Conservation (phyloP, 1,140 invertebrate species). For the Portunus trituberculatus region DNA sequence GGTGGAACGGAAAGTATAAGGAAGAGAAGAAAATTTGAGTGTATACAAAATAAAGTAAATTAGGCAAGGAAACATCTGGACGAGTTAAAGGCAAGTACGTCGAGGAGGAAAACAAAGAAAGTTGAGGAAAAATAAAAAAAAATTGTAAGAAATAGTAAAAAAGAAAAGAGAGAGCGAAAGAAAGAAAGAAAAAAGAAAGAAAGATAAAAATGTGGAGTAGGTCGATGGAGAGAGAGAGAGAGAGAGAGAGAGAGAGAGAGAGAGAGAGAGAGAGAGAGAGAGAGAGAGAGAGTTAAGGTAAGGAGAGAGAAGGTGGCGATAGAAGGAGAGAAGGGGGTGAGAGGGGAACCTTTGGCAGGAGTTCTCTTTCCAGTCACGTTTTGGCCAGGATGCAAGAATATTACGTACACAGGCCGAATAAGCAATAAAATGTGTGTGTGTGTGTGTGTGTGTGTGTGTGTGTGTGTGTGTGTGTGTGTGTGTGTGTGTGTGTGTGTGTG, state of each 20-base stretch:
- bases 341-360: neutral
- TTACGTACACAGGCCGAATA: neutral
- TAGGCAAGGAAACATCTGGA: too few species aligned
- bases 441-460: slow-evolving; percentile 20
- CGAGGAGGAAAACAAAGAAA: neutral
- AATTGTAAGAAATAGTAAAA: neutral
- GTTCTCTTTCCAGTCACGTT: neutral
- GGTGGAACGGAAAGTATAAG: too few species aligned
- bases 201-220: neutral
- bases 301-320: neutral
- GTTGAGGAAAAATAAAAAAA: neutral
- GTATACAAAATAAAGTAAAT: too few species aligned
- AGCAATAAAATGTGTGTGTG: slow-evolving; percentile 12
- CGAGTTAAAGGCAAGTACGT: neutral
- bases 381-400: slow-evolving; percentile 21
- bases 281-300: neutral
- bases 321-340: neutral
- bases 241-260: neutral
- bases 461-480: neutral
- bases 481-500: slow-evolving; percentile 20
- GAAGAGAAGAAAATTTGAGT: too few species aligned
- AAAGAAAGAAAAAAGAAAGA: neutral
- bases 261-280: neutral
- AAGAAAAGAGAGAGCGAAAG: neutral
- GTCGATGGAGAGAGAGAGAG: neutral